Conservation (phyloP, 2,888 invertebrate species). For the Incurvaria masculella region DNA sequence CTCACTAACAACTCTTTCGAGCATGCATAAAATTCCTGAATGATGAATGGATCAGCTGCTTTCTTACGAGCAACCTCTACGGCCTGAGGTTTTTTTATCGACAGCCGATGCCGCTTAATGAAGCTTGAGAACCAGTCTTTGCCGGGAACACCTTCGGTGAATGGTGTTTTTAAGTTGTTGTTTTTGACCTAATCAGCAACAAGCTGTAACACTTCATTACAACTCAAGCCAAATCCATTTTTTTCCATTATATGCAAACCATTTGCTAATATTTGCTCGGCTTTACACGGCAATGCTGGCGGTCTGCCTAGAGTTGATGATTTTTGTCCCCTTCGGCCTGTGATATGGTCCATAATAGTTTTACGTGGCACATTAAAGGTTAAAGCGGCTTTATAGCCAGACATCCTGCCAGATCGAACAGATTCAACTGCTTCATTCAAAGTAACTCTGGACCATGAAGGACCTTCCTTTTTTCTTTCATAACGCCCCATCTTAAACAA, state of each 20-base stretch:
- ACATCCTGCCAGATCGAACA: background rate
- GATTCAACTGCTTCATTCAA: too few species aligned
- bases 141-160: too few species aligned
- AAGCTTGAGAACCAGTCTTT: constrained; percentile 18
- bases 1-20: constrained; percentile 10
- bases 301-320: constrained; percentile 13
- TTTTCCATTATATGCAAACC: constrained; percentile 16
- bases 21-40: background rate
- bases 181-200: constrained; percentile 15
- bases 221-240: constrained; percentile 17
- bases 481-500: too few species aligned
- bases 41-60: constrained; percentile 17
- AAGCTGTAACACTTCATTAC: constrained; percentile 14
- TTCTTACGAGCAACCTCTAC: constrained; percentile 18
- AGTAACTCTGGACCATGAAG: too few species aligned
- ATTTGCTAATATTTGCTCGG: constrained; percentile 15
- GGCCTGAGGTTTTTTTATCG: constrained; percentile 18
- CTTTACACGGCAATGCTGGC: constrained; percentile 14
- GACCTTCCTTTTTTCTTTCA: too few species aligned
- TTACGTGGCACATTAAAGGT: constrained; percentile 4
- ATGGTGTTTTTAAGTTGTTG: constrained; percentile 17
- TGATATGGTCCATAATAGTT: constrained; percentile 14
- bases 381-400: background rate
- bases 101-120: constrained; percentile 15
- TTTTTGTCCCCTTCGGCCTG: constrained; percentile 15